phyloP scores from a whole-genome alignment of 2,113 vertebrate genomes.

The Sturnus vulgaris region DNA sequence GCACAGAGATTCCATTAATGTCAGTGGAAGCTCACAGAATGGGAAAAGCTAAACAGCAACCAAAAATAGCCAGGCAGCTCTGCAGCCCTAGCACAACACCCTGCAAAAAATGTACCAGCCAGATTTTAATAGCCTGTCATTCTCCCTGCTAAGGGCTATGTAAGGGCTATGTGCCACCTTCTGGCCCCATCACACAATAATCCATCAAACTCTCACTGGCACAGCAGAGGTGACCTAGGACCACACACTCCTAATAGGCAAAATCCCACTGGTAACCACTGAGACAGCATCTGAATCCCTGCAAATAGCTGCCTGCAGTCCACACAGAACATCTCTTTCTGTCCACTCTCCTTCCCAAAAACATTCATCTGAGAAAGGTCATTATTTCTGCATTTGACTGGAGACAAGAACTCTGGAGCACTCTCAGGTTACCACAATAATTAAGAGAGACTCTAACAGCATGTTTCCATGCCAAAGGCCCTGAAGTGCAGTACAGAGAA shows the following conservation, averaged over 20 bases:
- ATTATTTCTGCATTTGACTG: background rate
- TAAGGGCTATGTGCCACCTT: background rate
- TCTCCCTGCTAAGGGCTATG: background rate
- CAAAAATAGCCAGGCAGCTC: constrained; percentile 25
- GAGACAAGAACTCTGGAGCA: background rate
- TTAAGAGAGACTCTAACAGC: background rate
- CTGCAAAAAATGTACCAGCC: background rate
- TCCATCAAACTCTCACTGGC: background rate
- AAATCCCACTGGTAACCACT: background rate
- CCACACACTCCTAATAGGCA: background rate
- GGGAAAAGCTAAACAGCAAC: background rate
- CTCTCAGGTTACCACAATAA: background rate
- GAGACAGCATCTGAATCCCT: background rate
- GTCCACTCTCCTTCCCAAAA: background rate
- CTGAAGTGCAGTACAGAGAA: background rate
- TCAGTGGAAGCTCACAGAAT: background rate
- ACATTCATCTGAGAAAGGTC: background rate
- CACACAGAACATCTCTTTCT: background rate
- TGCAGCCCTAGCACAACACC: background rate
- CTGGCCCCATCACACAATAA: constrained; percentile 5
- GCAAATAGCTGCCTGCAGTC: background rate
- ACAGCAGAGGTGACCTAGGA: background rate
- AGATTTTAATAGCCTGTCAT: constrained; percentile 24
- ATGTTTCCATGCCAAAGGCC: background rate
- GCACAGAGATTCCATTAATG: background rate